These are phyloP conservation scores for Lichenostomus cassidix DNA, from an alignment of 2,113 vertebrate genomes.

Conservation along the genomic window DNA sequence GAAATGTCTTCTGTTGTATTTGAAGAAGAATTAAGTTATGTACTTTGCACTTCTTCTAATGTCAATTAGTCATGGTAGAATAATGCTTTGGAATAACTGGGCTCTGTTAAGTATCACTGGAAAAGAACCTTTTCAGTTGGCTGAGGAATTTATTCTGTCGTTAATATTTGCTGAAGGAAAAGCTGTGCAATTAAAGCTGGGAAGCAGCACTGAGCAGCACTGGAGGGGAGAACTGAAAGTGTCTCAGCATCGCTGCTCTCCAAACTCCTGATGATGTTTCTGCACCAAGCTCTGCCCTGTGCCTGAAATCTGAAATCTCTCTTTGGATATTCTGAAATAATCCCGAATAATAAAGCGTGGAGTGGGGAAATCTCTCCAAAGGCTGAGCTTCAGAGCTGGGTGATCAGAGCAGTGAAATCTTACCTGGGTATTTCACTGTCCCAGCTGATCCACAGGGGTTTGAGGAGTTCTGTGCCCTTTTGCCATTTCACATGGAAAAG, in stretches of 20 bases:
- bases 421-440: not conserved
- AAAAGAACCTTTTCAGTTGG: slow-evolving; percentile 55
- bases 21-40: slow-evolving; percentile 22
- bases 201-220: not conserved
- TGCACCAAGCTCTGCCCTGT: not conserved
- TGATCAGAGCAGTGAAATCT: not conserved
- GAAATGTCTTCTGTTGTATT: not conserved
- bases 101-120: not conserved
- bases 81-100: slow-evolving; percentile 15
- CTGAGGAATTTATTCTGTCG: slow-evolving; percentile 18
- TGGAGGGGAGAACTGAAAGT: not conserved
- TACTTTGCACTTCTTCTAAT: slow-evolving; percentile 41
- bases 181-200: not conserved
- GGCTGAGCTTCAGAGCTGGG: not conserved
- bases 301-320: not conserved
- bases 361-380: not conserved
- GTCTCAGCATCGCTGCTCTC: not conserved
- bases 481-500: not conserved
- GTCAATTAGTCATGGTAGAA: slow-evolving; percentile 22
- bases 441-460: not conserved
- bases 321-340: not conserved
- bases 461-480: not conserved
- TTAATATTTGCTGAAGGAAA: slow-evolving; percentile 53
- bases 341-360: accelerated
- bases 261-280: not conserved